Base-by-base conservation (phyloP, 2,797 vertebrate genomes). In the Pipistrellus pygmaeus region DNA sequence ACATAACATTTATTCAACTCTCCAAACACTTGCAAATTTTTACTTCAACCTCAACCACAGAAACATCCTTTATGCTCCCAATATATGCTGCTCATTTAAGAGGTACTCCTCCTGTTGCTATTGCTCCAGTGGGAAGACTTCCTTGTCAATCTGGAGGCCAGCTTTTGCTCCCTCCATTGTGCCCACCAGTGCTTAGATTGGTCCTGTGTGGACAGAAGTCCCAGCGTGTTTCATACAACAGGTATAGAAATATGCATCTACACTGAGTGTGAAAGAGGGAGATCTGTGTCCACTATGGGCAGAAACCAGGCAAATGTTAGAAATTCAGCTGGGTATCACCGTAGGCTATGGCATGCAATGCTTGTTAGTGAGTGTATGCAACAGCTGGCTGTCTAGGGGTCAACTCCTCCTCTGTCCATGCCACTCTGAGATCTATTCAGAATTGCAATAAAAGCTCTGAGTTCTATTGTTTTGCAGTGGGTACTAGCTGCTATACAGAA, bases 221-320 rank as follows among this genome's bases (percentile, higher is more conserved):
- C 23, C 27, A 64, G 9, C 2, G 10, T 4, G 1, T 55, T 44
- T 77, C 64, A 85, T 1, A 20, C 21, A 82, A n/a, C 18, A 73
- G 25, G 75, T 77, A 88, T 41, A 72, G 38, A 91, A 75, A 51
- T 17, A 4, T 23, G 10, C 17, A 18, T 81, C 8, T 85, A 30
- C 8, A 27, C 5, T 60, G 48, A 89, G 17, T 15, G 5, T 82
- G 51, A 66, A 35, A 73, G 84, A 77, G n/a, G 23, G 46, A 86
- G 76, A 77, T 57, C 30, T 81, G 21, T 77, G 60, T 71, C n/a
- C 11, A 73, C 4, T 84, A 20, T 3, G 1, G 12, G 53, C 14
- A 85, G 44, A 95, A 95, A 88, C 2, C 60, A 71, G n/a, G 66
- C 46, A 60, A 73, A 85, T 68, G 38, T 72, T 88, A 64, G 41